Conservation (phyloP, 2,797 vertebrate species). For the Mormyrus proboscirostris region DNA sequence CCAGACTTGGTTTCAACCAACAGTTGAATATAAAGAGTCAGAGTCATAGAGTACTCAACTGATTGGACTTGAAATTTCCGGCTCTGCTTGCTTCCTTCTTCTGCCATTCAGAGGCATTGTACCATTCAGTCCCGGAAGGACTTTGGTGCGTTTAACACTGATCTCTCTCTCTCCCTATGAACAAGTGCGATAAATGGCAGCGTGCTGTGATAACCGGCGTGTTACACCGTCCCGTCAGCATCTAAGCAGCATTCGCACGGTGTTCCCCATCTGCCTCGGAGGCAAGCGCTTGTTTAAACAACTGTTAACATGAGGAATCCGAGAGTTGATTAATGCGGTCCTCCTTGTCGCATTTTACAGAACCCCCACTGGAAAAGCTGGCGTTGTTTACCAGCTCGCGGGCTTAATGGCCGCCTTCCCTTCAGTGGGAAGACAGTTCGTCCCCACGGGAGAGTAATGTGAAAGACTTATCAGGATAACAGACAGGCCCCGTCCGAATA, state of each 20-base stretch:
- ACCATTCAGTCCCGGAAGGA: not conserved
- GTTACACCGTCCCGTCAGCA: not conserved
- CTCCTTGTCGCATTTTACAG: not conserved
- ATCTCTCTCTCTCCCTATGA: not conserved
- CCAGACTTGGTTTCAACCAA: not conserved
- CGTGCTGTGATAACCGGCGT: not conserved
- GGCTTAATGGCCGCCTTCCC: constrained; percentile 5
- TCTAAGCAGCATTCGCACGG: not conserved
- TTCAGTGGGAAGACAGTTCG: constrained; percentile 12
- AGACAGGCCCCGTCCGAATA: constrained; percentile 11
- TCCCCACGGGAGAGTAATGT: constrained; percentile 31
- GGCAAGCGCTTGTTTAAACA: not conserved
- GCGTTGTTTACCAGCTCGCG: not conserved
- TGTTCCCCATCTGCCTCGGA: not conserved
- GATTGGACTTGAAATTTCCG: not conserved
- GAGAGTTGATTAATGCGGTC: not conserved
- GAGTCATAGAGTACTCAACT: not conserved
- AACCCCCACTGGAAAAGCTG: not conserved
- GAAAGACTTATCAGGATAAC: not conserved
- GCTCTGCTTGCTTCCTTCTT: not conserved
- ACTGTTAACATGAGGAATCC: not conserved
- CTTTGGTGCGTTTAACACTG: not conserved
- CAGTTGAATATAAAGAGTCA: not conserved
- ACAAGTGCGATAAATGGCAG: not conserved
- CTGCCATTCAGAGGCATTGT: not conserved